These are phyloP conservation scores for Holothuria scabra DNA, from an alignment of 53 echinoderm and acorn worm genomes.

Conservation along the genomic window DNA sequence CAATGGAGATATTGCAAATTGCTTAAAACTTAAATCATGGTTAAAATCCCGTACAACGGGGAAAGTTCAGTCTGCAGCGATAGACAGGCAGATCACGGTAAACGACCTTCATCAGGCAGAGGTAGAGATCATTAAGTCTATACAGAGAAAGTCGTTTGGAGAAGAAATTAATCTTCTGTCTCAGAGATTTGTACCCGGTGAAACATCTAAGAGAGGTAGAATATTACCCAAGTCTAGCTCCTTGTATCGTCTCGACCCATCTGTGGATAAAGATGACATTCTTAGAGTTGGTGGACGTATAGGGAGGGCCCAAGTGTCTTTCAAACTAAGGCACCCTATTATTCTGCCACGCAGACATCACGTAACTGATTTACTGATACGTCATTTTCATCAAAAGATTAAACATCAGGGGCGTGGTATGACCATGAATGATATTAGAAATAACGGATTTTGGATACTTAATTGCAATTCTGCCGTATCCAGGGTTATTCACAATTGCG, in stretches of 20 bases:
- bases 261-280: neutral
- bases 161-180: neutral
- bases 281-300: neutral
- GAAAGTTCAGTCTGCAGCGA: neutral
- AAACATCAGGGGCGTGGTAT: constrained; percentile 54
- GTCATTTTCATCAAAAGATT: constrained; percentile 30
- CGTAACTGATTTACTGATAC: constrained; percentile 23
- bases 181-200: neutral
- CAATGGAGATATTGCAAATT: neutral
- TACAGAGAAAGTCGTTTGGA: neutral
- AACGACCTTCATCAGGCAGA: neutral
- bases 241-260: neutral
- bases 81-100: neutral
- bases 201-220: neutral
- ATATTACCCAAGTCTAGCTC: neutral
- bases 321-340: neutral
- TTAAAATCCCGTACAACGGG: neutral
- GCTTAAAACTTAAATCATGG: neutral
- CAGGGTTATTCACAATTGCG: constrained; percentile 24
- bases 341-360: neutral
- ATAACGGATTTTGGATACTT: constrained; percentile 48
- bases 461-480: constrained; percentile 47
- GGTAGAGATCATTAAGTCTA: neutral
- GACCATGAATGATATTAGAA: constrained; percentile 49
- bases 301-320: neutral